These are phyloP conservation scores for Drosophila malerkotliana DNA, from an alignment of 1,140 invertebrate species.

Conservation along the genomic window DNA sequence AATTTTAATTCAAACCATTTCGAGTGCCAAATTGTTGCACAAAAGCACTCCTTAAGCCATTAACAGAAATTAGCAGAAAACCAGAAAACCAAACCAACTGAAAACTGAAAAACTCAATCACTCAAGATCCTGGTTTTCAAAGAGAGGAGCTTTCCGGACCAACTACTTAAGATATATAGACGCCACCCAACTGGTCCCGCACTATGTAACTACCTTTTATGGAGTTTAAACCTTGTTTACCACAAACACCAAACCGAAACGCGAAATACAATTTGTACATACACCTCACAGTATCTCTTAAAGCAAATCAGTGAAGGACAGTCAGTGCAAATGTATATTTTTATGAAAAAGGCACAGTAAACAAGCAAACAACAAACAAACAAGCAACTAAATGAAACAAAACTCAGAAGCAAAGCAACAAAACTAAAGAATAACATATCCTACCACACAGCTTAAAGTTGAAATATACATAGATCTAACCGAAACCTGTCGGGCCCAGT, in stretches of 20 bases:
- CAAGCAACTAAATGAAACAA: conserved; percentile 37
- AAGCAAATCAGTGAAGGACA: not conserved
- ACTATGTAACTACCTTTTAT: conserved; percentile 9
- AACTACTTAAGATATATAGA: conserved; percentile 48
- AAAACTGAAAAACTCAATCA: conserved; percentile 10
- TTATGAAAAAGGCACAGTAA: conserved; percentile 23
- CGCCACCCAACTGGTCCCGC: conserved; percentile 34
- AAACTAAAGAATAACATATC: conserved; percentile 61
- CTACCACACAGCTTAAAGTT: conserved; percentile 51
- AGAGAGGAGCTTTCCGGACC: conserved; percentile 42
- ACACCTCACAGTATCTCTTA: conserved; percentile 18
- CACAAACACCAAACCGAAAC: not conserved
- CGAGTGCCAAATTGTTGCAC: conserved; percentile 48
- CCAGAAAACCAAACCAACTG: not conserved
- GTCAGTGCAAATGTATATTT: conserved; percentile 35
- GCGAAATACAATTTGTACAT: conserved; percentile 40
- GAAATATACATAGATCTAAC: conserved; percentile 15
- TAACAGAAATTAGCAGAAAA: conserved; percentile 15
- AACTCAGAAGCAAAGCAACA: conserved; percentile 37
- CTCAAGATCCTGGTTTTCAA: conserved; percentile 34
- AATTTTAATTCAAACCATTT: conserved; percentile 19
- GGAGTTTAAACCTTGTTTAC: not conserved
- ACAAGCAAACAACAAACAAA: conserved; percentile 16
- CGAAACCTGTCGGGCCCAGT: conserved; percentile 16
- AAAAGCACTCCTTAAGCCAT: conserved; percentile 14